Base-by-base conservation (phyloP, 2,797 vertebrate genomes). In the Lagorchestes hirsutus region DNA sequence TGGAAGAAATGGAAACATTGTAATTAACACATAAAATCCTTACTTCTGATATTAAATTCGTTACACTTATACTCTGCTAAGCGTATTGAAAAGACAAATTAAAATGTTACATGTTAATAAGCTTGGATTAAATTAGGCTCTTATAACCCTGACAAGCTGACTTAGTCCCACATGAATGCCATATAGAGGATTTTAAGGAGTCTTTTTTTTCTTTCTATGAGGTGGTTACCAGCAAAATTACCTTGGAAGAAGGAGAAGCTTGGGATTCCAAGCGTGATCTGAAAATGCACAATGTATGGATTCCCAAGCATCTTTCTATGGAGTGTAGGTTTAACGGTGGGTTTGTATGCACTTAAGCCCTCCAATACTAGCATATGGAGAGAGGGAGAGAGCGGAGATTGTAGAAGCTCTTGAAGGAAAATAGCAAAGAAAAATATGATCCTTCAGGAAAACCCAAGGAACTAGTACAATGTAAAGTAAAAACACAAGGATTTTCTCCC, bases 21-120 rank as follows among this genome's bases (percentile, higher is more conserved):
- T 98, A 98, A 98, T 98, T 98, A 98, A 98, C 8, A 0, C 40
- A 97, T 94, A 94, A 98, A 98, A 98, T 96, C 97, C 98, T 98
- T 93, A 97, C 97, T 98, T 97, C 98, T 98, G 96, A 97, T 98
- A 97, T 95, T 97, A 97, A 98, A 97, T 98, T 98, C 97, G 97
- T 98, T 98, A 93, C 0, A 10, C 98, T 98, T 97, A 92, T 95
- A 92, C 0, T 12, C 96, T 90, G 91, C 97, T 92, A 95, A 96
- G 91, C 97, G 58, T 82, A 96, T 96, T 97, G 96, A 97, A 98
- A 97, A 95, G 97, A 96, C 82, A 96, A 97, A 97, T 95, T 97
- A 95, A 98, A 98, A 98, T 97, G 97, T 93, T 98, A 91, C 92
- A 0, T 94, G 74, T 94, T 98, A 97, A 97, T 95, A 97, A 96